Evolutionary conservation across 2,113 vertebrate genomes (phyloP).

Genomic region (Lamprotornis superbus): DNA sequence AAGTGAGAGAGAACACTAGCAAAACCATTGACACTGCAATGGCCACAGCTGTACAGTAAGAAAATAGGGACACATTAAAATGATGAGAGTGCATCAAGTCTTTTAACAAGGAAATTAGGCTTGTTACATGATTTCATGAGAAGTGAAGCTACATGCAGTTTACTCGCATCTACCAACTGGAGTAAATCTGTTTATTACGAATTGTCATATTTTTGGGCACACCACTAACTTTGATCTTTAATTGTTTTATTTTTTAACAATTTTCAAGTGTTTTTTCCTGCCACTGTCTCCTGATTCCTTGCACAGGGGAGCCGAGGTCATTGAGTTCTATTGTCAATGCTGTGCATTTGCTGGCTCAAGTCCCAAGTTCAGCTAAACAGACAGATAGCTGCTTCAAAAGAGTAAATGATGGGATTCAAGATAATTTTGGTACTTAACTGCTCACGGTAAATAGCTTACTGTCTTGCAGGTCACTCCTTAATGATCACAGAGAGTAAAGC

Average conservation of each 20-base stretch:
- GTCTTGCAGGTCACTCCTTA: neutral
- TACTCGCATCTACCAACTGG: neutral
- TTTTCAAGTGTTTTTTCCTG: neutral
- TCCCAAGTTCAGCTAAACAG: neutral
- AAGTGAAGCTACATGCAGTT: neutral
- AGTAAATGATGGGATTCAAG: neutral
- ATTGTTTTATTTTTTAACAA: neutral
- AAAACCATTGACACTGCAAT: neutral
- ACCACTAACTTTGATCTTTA: neutral
- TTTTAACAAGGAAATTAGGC: neutral
- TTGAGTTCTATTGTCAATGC: neutral
- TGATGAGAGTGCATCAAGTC: neutral
- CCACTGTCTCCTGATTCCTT: neutral
- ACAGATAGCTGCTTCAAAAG: neutral
- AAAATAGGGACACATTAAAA: neutral
- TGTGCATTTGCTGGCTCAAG: neutral
- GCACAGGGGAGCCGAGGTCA: accelerated
- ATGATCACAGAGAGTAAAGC: neutral
- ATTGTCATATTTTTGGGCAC: neutral
- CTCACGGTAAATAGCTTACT: neutral
- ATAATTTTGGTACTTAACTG: slow-evolving; percentile 9
- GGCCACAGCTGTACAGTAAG: neutral
- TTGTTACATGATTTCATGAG: neutral
- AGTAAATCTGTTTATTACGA: neutral
- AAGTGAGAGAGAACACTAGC: neutral